Conservation (phyloP, 2,797 vertebrate species). For the Notamacropus eugenii region DNA sequence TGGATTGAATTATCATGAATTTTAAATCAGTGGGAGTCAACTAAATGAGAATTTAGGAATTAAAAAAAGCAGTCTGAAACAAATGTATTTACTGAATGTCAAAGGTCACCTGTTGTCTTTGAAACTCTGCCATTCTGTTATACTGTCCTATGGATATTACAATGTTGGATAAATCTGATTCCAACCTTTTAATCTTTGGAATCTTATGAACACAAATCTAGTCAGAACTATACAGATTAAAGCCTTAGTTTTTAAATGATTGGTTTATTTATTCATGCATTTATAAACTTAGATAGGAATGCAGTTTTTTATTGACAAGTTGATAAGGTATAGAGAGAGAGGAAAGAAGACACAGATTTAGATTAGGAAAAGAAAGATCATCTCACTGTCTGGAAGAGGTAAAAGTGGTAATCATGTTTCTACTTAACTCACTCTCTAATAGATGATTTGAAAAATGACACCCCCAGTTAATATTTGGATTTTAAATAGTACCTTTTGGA, state of each 20-base stretch:
- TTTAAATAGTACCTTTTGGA: background rate
- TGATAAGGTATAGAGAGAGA: background rate
- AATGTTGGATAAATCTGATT: background rate
- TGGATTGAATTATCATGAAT: slow-evolving; percentile 5
- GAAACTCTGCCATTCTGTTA: background rate
- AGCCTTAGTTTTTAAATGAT: background rate
- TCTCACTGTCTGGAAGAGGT: background rate
- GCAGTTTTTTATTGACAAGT: background rate
- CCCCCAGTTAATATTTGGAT: background rate
- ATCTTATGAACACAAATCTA: background rate
- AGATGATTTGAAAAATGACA: background rate
- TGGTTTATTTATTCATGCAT: slow-evolving; percentile 8
- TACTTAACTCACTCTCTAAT: background rate
- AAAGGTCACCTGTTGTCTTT: background rate
- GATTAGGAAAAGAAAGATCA: background rate
- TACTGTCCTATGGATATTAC: background rate
- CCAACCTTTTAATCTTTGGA: slow-evolving; percentile 16
- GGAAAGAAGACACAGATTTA: background rate
- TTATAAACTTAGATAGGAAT: background rate
- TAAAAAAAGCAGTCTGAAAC: background rate
- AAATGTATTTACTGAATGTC: background rate
- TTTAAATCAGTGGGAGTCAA: background rate
- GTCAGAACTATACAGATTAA: background rate
- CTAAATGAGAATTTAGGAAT: background rate
- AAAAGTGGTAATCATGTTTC: background rate